phyloP scores from a whole-genome alignment of 64 coral and sea anemone genomes.

The Montipora capricornis region DNA sequence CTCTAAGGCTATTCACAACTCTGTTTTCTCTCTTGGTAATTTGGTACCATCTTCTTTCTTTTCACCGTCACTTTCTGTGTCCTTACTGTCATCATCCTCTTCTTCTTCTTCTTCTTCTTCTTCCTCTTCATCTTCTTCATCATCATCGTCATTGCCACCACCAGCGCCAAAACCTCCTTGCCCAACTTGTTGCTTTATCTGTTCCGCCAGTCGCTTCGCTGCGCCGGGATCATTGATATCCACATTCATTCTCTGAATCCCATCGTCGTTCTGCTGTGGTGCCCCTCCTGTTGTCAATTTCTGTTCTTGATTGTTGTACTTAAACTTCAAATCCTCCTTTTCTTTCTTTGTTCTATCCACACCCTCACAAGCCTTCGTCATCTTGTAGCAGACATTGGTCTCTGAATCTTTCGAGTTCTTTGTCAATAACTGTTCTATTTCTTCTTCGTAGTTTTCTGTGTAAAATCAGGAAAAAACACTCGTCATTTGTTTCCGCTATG shows the following conservation, averaged over 20 bases:
- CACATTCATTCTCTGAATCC: constrained; percentile 80
- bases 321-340: constrained; percentile 89
- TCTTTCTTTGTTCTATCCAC: constrained; percentile 90
- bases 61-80: too few relatives aligned
- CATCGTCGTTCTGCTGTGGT: constrained; percentile 21
- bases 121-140: constrained; percentile 43
- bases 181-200: constrained; percentile 87
- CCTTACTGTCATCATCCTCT: neutral
- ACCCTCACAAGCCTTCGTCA: constrained; percentile 94
- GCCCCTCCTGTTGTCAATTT: constrained; percentile 44
- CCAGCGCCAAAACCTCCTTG: constrained; percentile 19
- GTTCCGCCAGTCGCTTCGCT: constrained; percentile 80
- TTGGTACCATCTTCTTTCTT: too few relatives aligned
- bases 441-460: constrained; percentile 96
- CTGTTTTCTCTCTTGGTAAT: constrained; percentile 42
- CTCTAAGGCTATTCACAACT: neutral
- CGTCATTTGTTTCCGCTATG: too few relatives aligned
- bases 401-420: constrained; percentile 70
- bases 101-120: constrained; percentile 7
- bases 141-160: constrained; percentile 45
- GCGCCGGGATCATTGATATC: constrained; percentile 94
- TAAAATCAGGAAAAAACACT: neutral
- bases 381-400: constrained; percentile 86
- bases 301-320: constrained; percentile 85
- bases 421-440: constrained; percentile 81